Conservation (phyloP, 2,797 vertebrate species). For the Rhabdomys pumilio region DNA sequence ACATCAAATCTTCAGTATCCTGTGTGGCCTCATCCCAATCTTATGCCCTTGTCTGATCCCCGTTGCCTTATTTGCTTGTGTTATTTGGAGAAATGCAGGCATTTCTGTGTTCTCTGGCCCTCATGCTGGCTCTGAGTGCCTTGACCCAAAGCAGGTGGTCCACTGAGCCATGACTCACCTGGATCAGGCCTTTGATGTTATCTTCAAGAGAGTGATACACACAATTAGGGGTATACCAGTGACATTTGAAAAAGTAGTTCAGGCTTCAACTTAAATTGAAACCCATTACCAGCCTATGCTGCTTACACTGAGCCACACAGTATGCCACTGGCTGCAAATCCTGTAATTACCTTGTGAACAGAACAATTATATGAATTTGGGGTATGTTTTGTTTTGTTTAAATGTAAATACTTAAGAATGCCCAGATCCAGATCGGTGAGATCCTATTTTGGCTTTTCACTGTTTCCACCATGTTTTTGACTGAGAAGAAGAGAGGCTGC, state of each 20-base stretch:
- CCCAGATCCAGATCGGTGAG: not conserved
- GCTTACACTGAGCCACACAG: not conserved
- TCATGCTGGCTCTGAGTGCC: not conserved
- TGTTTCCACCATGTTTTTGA: not conserved
- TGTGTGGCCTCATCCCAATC: not conserved
- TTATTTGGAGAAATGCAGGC: not conserved
- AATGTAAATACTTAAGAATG: constrained; percentile 58
- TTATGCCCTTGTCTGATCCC: fast-evolving
- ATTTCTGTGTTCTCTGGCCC: not conserved
- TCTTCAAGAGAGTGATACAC: not conserved
- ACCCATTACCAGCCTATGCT: not conserved
- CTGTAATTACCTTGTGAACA: constrained; percentile 46
- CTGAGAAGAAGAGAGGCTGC: not conserved
- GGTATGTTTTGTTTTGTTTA: constrained; percentile 54
- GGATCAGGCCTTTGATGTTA: constrained; percentile 2
- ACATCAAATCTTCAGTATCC: not conserved
- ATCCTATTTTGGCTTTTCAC: constrained; percentile 11
- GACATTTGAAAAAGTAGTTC: not conserved
- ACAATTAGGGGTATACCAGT: not conserved
- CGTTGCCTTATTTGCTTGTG: not conserved
- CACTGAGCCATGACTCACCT: not conserved
- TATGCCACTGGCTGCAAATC: not conserved
- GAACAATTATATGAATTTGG: constrained; percentile 6
- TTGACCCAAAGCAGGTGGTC: not conserved
- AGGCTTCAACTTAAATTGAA: constrained; percentile 1